Base-by-base conservation (phyloP, 2,113 vertebrate species). In the Neogobius melanostomus region DNA sequence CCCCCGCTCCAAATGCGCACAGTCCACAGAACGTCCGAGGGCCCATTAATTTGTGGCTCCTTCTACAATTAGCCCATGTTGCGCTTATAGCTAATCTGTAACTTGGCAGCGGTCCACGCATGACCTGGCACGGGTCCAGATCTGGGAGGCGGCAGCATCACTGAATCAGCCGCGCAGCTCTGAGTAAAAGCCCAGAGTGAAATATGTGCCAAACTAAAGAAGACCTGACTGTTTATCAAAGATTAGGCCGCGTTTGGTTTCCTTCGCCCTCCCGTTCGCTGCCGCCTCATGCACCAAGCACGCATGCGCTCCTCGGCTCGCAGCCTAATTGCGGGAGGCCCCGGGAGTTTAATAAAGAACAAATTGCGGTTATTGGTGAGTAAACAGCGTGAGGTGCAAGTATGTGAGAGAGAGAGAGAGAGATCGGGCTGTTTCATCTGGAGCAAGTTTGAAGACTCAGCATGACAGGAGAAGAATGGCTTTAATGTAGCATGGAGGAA, bases 301-400 rank as follows among this genome's bases (percentile, higher is more conserved):
- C 66, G 47, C n/a, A 47, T 75, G 64, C 73, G 51, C 63, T n/a
- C 66, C 36, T 2, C 78, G 69, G 67, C 81, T 83, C 78, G 66
- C 66, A 85, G 68, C 74, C 76, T 87, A 88, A 91, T 90, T 87
- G 75, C 86, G 84, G 76, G 72, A 72, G 69, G 76, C 82, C 84
- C 77, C 53, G 15, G 82, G 80, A 82, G 87, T 91, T 91, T 92
- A 91, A 92, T 91, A 84, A 88, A 84, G 77, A 83, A 85, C 91
- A 82, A 83, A 89, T 83, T 87, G 88, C 60, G 69, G 72, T 86
- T 88, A 86, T 89, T 91, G 87, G 90, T 87, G 87, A 91, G 85
- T 82, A 91, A 86, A 88, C 85, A 87, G 69, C 71, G 56, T 50
- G 82, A 86, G 79, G 79, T 67, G 75, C 75, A 76, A 80, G 75